Conservation (phyloP, 2,888 invertebrate species). For the Hirtodrosophila cameraria region DNA sequence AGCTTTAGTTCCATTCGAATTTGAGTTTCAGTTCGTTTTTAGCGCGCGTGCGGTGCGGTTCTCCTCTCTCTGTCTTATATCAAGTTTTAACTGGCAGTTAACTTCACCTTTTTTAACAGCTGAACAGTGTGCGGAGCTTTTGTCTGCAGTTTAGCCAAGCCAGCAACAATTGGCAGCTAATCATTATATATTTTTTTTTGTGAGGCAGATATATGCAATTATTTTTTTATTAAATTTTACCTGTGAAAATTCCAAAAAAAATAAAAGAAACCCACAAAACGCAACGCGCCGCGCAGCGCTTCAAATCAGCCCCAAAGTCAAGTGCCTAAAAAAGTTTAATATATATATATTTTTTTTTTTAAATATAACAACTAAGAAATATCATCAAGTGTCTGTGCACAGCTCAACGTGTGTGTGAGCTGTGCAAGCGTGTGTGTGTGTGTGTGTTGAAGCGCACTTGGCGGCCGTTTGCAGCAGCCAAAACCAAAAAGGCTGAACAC, state of each 20-base stretch:
- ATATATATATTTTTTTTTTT: conserved; percentile 51
- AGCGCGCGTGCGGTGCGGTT: conserved; percentile 82
- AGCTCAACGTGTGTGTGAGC: conserved; percentile 44
- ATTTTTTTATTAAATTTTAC: conserved; percentile 62
- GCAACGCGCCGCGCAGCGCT: conserved; percentile 46
- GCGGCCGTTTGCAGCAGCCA: conserved; percentile 64
- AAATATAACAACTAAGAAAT: conserved; percentile 37
- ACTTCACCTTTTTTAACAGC: conserved; percentile 24
- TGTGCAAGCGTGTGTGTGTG: conserved; percentile 36
- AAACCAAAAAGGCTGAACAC: conserved; percentile 41
- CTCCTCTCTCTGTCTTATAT: conserved; percentile 65
- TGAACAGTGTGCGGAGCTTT: conserved; percentile 41
- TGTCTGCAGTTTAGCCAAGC: conserved; percentile 34
- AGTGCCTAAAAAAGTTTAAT: conserved; percentile 56
- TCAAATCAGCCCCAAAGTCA: conserved; percentile 44
- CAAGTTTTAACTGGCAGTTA: conserved; percentile 22
- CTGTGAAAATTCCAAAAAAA: conserved; percentile 64
- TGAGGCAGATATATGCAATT: conserved; percentile 11
- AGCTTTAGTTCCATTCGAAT: conserved; percentile 40
- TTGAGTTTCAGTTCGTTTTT: conserved; percentile 75
- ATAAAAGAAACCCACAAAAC: conserved; percentile 19
- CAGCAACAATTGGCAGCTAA: conserved; percentile 36
- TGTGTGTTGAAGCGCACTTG: conserved; percentile 53
- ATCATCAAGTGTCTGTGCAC: conserved; percentile 45
- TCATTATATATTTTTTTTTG: conserved; percentile 40